Evolutionary conservation across 2,888 invertebrate genomes (phyloP).

Genomic region (Dusona sp.): DNA sequence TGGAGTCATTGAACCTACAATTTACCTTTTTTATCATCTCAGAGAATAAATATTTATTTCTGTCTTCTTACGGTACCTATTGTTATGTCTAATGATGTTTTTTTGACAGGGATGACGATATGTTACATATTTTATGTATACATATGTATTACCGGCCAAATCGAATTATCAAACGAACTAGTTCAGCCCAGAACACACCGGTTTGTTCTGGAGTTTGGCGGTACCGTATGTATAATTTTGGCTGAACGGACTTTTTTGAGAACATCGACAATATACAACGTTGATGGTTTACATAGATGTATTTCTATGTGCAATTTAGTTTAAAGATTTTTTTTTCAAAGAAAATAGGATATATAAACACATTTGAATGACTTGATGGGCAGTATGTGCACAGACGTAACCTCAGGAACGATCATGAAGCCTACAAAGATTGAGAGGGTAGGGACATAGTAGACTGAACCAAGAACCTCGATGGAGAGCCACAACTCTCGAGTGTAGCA

Average conservation of each 20-base stretch:
- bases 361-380: background rate
- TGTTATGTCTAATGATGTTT: background rate
- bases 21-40: background rate
- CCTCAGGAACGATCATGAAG: constrained; percentile 49
- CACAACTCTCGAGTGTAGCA: constrained; percentile 51
- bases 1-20: background rate
- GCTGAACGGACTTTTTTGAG: background rate
- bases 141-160: background rate
- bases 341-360: background rate
- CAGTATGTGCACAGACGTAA: constrained; percentile 16
- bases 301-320: background rate
- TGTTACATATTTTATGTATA: background rate
- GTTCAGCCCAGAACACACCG: background rate
- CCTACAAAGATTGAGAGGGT: constrained; percentile 46
- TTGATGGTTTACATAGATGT: background rate
- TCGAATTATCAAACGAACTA: background rate
- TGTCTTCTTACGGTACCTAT: background rate
- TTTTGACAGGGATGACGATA: background rate
- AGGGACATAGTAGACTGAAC: constrained; percentile 29
- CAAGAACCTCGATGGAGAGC: constrained; percentile 43
- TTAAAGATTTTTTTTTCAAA: background rate
- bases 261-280: background rate
- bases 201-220: no score
- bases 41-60: background rate
- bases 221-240: no score